A percentile compares a stretch with the other conserved stretches of the same genome.
Conservation (phyloP, 2,797 vertebrate species). For the Tiaroga cobitis region DNA sequence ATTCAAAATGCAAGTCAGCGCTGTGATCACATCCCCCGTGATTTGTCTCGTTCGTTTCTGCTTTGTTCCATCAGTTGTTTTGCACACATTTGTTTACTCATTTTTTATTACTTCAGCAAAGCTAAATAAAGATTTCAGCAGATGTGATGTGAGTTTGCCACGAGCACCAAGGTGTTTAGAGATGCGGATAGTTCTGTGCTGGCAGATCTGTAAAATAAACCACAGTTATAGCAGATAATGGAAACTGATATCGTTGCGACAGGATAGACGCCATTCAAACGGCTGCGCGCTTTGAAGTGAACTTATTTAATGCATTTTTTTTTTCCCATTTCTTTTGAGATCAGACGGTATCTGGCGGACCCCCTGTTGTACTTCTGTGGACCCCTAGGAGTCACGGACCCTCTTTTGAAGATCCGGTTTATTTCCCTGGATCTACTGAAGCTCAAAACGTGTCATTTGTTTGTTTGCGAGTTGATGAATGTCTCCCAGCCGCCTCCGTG, state of each 20-base stretch:
- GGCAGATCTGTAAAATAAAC: neutral
- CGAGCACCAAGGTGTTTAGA: neutral
- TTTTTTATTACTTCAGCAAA: conserved; percentile 32
- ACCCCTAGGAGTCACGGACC: neutral
- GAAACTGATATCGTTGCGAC: neutral
- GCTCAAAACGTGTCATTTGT: conserved; percentile 5
- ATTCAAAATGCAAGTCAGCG: conserved; percentile 36
- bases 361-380: neutral
- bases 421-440: neutral
- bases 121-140: conserved; percentile 32
- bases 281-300: neutral
- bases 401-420: neutral
- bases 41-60: conserved; percentile 20
- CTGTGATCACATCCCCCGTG: conserved; percentile 31
- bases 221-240: neutral
- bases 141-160: conserved; percentile 6
- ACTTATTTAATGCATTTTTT: neutral
- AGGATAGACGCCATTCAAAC: neutral
- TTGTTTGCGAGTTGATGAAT: conserved; percentile 3
- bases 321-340: no score
- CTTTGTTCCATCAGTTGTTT: conserved; percentile 38
- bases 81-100: conserved; percentile 47
- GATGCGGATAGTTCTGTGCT: neutral
- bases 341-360: neutral
- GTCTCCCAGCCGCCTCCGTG: conserved; percentile 4